Evolutionary conservation across 1,140 invertebrate genomes (phyloP), one percentile per base, ranked within the genome.

Genomic region (Meloidogyne exigua): DNA sequence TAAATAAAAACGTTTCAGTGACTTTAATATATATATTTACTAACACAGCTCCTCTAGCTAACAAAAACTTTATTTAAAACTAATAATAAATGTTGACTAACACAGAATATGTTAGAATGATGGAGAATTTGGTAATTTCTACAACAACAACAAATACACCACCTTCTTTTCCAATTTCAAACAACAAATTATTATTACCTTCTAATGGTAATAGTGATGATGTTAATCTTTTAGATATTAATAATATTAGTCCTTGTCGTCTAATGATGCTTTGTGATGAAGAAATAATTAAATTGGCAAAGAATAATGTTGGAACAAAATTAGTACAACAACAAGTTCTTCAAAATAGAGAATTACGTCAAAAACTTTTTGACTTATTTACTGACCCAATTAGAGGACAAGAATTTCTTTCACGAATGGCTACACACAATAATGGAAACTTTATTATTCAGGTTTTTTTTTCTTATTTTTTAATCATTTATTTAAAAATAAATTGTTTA

Each of bases 121-220:
- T 57, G 49, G 49, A 57, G n/a, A 57, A 57, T 57, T 57, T 57
- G 49, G 49, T 57, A 57, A 57, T 57, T n/a, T 57, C 49, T 57
- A 57, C 49, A 57, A n/a, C n/a, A n/a, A n/a, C n/a, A n/a, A 57
- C 49, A 57, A 57, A n/a, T 57, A n/a, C 49, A n/a, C 49, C 49
- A 21, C 49, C 49, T 57, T 57, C 49, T 7, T n/a, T 57, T 57
- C 49, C 49, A 7, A 57, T 7, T 39, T 39, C 36, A 7, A 39
- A 39, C 18, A n/a, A 57, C 49, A 57, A 57, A n/a, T 57, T 57
- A n/a, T n/a, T n/a, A n/a, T 57, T 57, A n/a, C 49, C 49, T 1
- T 7, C 49, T n/a, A n/a, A 9, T 57, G 49, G n/a, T 57, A n/a
- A n/a, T n/a, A 7, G 49, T n/a, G 18, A n/a, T n/a, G 18, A n/a